Percentiles rank a stretch among this genome's conserved stretches.
Evolutionary conservation across 2,113 vertebrate genomes (phyloP).

Genomic region (Colinus virginianus): DNA sequence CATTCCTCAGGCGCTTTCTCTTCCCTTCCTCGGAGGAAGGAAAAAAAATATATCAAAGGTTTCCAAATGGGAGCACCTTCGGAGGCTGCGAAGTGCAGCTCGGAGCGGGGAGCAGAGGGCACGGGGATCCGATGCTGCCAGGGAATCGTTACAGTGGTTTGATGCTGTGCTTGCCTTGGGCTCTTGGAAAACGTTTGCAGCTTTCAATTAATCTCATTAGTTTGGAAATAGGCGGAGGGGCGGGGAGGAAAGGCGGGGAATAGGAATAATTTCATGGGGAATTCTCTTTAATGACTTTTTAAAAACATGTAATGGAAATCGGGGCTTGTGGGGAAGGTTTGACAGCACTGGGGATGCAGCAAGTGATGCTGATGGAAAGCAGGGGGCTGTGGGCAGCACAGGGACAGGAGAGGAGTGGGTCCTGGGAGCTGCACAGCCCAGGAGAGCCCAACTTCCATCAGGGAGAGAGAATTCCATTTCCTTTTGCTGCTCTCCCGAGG

Average conservation of each 20-base stretch:
- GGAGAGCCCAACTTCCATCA: neutral
- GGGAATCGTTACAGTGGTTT: neutral
- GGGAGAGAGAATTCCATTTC: neutral
- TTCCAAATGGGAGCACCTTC: conserved; percentile 6
- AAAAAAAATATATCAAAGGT: neutral
- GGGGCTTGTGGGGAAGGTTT: neutral
- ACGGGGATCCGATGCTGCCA: fast-evolving
- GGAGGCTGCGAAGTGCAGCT: neutral
- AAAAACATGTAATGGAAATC: conserved; percentile 15
- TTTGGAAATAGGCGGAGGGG: neutral
- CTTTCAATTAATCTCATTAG: conserved; percentile 44
- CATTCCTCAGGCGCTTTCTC: conserved; percentile 45
- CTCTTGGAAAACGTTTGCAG: conserved; percentile 40
- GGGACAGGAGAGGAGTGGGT: neutral
- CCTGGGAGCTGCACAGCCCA: neutral
- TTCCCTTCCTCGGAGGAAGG: neutral
- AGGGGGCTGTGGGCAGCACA: fast-evolving
- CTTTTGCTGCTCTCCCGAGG: neutral
- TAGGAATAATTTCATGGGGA: conserved; percentile 42
- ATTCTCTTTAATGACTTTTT: conserved; percentile 56
- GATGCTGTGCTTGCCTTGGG: neutral
- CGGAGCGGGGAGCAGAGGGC: neutral
- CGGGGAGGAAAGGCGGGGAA: neutral
- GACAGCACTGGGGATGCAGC: neutral
- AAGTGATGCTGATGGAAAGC: neutral